Percentiles rank a stretch among this genome's conserved stretches.
Evolutionary conservation across 2,888 invertebrate species (phyloP).

Genomic region (Myathropa florea): DNA sequence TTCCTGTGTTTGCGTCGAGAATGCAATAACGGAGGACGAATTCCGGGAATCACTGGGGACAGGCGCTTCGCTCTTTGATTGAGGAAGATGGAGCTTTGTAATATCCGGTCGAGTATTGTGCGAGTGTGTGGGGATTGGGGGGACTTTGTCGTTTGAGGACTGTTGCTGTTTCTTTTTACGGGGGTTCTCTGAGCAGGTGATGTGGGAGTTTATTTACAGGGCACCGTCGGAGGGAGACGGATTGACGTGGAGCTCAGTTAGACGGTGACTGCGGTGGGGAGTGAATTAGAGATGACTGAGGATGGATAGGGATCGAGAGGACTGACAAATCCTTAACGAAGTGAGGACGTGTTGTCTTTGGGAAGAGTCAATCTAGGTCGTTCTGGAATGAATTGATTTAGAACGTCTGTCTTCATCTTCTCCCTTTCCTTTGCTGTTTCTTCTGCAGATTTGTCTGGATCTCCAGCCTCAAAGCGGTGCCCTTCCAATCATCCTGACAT

Average conservation of each 20-base stretch:
- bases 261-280: background rate
- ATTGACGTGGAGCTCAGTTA: background rate
- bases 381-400: no score
- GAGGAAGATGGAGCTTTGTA: constrained; percentile 55
- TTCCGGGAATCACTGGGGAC: constrained; percentile 62
- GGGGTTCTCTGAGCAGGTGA: background rate
- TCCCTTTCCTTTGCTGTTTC: no score
- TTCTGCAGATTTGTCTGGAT: no score
- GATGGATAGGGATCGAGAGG: background rate
- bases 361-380: no score
- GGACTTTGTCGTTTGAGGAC: background rate
- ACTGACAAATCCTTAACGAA: no score
- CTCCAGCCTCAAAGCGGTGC: no score
- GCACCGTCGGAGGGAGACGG: background rate
- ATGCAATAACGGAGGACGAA: constrained; percentile 61
- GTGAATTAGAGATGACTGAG: background rate
- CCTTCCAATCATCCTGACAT: no score
- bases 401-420: no score
- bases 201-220: background rate
- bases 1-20: constrained; percentile 21
- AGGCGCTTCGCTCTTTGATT: constrained; percentile 39
- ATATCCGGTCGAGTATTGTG: constrained; percentile 46
- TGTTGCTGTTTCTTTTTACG: background rate
- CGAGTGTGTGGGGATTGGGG: background rate
- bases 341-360: no score